Evolutionary conservation across 2,888 invertebrate species (phyloP).

Genomic region (Tinea semifulvella): DNA sequence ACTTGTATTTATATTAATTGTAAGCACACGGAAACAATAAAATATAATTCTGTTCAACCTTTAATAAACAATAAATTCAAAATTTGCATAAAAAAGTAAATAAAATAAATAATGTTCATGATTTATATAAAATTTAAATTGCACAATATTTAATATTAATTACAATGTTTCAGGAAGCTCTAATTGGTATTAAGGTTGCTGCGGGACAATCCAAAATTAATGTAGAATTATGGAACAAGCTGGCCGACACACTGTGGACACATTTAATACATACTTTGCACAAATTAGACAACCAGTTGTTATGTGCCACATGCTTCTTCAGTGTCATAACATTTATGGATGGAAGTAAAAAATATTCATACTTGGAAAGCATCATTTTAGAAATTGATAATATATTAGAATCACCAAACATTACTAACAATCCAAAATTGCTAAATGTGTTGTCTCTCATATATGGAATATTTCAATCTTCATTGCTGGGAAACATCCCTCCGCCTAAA

Average conservation of each 20-base stretch:
- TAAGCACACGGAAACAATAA: no score
- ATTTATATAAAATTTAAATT: no score
- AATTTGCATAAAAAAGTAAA: no score
- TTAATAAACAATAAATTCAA: no score
- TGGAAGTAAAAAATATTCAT: not conserved
- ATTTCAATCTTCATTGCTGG: constrained; percentile 46
- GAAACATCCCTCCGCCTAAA: not conserved
- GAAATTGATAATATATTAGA: not conserved
- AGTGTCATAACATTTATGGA: constrained; percentile 28
- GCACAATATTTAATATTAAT: no score
- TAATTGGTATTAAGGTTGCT: no score
- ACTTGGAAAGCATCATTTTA: not conserved
- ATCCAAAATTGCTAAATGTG: constrained; percentile 25
- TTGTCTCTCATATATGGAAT: constrained; percentile 53
- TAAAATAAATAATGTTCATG: no score
- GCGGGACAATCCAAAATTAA: no score
- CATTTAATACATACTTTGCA: constrained; percentile 35
- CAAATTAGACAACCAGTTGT: constrained; percentile 47
- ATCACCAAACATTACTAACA: constrained; percentile 17
- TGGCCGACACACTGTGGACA: constrained; percentile 33
- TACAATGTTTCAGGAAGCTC: constrained; percentile 14
- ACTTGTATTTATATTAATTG: no score
- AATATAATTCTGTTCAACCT: no score
- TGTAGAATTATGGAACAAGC: constrained; percentile 26
- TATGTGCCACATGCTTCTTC: constrained; percentile 51